Percentiles rank a stretch among this genome's conserved stretches.
Conservation (phyloP, 37 sponge, comb jelly and placozoan genomes). For the Ephydatia muelleri region DNA sequence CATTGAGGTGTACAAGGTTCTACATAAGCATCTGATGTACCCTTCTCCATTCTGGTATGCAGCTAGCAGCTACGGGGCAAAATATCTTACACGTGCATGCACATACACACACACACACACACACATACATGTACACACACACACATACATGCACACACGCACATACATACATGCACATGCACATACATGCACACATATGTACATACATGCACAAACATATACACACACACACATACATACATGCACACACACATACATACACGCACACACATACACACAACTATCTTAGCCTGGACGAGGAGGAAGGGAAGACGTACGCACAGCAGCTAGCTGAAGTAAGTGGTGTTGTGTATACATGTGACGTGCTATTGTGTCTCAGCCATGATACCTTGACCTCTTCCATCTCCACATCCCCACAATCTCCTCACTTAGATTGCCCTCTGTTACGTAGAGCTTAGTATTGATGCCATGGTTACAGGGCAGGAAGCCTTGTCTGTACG, state of each 20-base stretch:
- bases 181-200: not conserved
- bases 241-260: not conserved
- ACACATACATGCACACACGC: too few relatives aligned
- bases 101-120: too few relatives aligned
- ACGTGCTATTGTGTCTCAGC: not conserved
- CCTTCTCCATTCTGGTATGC: slow-evolving; percentile 58
- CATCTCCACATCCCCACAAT: not conserved
- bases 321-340: slow-evolving; percentile 31
- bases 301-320: not conserved
- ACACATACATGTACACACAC: too few relatives aligned
- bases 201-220: too few relatives aligned
- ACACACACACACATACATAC: too few relatives aligned
- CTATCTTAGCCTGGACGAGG: slow-evolving; percentile 11
- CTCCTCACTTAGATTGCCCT: slow-evolving; percentile 31
- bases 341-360: not conserved
- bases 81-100: not conserved
- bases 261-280: not conserved
- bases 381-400: not conserved
- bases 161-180: too few relatives aligned
- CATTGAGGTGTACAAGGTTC: slow-evolving; percentile 40
- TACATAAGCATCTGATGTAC: slow-evolving; percentile 43
- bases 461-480: not conserved
- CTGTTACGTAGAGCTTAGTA: slow-evolving; percentile 32
- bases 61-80: not conserved
- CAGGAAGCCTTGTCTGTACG: too few relatives aligned